Percentiles rank a stretch among this genome's conserved stretches.
phyloP scores from a whole-genome alignment of 1,140 invertebrate species.

The Ylistrum balloti region DNA sequence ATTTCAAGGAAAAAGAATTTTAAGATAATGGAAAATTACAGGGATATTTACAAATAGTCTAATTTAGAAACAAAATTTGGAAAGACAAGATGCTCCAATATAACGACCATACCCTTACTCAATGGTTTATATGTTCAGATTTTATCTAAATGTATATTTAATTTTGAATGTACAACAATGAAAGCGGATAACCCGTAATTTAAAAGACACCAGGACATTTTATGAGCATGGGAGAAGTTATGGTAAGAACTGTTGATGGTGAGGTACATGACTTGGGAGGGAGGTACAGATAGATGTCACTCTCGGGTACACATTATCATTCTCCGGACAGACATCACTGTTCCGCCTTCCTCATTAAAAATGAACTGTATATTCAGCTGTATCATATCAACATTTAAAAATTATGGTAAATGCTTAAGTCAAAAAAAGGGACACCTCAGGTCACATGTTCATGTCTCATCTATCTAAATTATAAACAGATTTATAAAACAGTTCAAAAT shows the following conservation, averaged over 20 bases:
- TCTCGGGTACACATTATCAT: neutral
- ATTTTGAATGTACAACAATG: too few species aligned
- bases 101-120: too few species aligned
- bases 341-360: conserved; percentile 11
- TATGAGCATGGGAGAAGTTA: neutral
- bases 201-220: neutral
- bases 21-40: too few species aligned
- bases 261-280: neutral
- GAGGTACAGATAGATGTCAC: neutral
- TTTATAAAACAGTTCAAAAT: conserved; percentile 1
- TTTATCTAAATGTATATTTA: too few species aligned
- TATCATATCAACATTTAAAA: neutral
- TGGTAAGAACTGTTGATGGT: neutral
- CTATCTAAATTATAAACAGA: conserved; percentile 6
- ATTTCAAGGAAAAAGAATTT: too few species aligned
- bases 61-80: too few species aligned
- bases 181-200: neutral
- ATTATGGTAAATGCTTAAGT: neutral
- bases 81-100: too few species aligned
- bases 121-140: too few species aligned
- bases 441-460: neutral
- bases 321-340: neutral
- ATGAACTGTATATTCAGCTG: neutral
- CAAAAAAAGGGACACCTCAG: neutral
- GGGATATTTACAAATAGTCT: too few species aligned